Evolutionary conservation across 1,140 invertebrate genomes (phyloP), one percentile per base, ranked within the genome.

Genomic region (Lepeophtheirus salmonis): DNA sequence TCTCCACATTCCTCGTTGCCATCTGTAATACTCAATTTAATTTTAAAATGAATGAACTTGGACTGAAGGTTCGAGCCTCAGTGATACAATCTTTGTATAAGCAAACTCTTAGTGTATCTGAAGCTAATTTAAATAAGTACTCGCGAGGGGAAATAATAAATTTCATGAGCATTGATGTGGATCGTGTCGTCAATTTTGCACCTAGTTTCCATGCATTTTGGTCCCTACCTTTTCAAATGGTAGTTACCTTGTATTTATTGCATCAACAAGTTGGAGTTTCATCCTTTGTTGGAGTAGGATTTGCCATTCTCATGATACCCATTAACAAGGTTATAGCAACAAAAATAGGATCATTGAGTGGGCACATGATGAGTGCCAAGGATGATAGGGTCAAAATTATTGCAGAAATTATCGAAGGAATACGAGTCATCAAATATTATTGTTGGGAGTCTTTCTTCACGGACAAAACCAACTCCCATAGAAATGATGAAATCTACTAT

Each of bases 131-230:
- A 49, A 24, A 17, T 30, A 23, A 61, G 51, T 87, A 83, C 69
- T 81, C 78, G 58, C 76, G 81, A 63, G 89, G 89, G 1, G 84
- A 96, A 75, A 83, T 97, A 22, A 79, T 95, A 0, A 98, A 97
- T 73, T 89, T 91, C 65, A 94, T 97, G 83, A 95, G 88, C 24
- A 92, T 88, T 1, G 95, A 98, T 71, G 83, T 83, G 0, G 89
- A 95, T 67, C 77, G 92, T 65, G 88, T 98, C 64, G 83, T 94
- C 0, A 97, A 96, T 71, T 87, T 91, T 41, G 92, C 88, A 73
- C 82, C 86, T 0, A 94, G 87, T 72, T 94, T 98, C 71, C 94
- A 97, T 75, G 81, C 86, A 14, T 78, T 96, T 64, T 97, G 95
- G 92, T 94, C 89, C 71, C 83, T 97, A 67, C 92, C 92, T 20